A percentile compares a stretch with the other conserved stretches of the same genome.
phyloP scores from a whole-genome alignment of 2,888 invertebrate species.

The Agonopterix subpropinquella region DNA sequence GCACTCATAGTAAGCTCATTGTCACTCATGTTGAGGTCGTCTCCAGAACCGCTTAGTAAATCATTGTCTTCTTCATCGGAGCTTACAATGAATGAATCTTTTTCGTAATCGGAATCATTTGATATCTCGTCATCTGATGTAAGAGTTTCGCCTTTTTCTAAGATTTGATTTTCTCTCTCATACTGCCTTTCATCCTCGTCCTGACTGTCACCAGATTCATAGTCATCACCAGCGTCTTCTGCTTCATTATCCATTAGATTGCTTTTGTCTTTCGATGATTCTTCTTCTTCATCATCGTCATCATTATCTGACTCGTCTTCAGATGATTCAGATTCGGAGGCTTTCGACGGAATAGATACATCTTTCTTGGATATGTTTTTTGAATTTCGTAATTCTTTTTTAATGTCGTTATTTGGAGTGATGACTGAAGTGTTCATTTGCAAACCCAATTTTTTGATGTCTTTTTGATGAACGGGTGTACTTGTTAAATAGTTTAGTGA shows the following conservation, averaged over 20 bases:
- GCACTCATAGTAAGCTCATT: slow-evolving; percentile 58
- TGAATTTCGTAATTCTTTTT: slow-evolving; percentile 12
- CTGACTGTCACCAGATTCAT: slow-evolving; percentile 67
- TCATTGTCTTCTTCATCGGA: slow-evolving; percentile 63
- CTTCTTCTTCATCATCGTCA: slow-evolving; percentile 14
- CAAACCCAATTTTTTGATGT: slow-evolving; percentile 32
- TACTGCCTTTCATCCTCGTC: slow-evolving; percentile 65
- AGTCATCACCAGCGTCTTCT: slow-evolving; percentile 54
- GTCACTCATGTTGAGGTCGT: slow-evolving; percentile 59
- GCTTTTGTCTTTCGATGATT: slow-evolving; percentile 22
- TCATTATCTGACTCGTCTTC: slow-evolving; percentile 20
- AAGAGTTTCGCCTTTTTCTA: slow-evolving; percentile 68
- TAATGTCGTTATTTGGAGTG: slow-evolving; percentile 23
- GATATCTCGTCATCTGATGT: slow-evolving; percentile 62
- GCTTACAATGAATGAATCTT: slow-evolving; percentile 73
- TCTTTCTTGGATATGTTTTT: slow-evolving; percentile 14
- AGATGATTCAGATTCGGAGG: slow-evolving; percentile 17
- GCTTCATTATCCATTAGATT: slow-evolving; percentile 50
- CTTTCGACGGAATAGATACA: slow-evolving; percentile 12
- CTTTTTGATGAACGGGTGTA: slow-evolving; percentile 55
- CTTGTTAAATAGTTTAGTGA: slow-evolving; percentile 48
- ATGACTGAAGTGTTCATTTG: slow-evolving; percentile 49
- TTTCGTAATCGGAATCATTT: slow-evolving; percentile 62
- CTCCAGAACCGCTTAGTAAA: slow-evolving; percentile 57
- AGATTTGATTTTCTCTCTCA: slow-evolving; percentile 64